Evolutionary conservation across 2,113 vertebrate species (phyloP), one percentile per base, ranked within the genome.

Genomic region (Odontophorus gujanensis): DNA sequence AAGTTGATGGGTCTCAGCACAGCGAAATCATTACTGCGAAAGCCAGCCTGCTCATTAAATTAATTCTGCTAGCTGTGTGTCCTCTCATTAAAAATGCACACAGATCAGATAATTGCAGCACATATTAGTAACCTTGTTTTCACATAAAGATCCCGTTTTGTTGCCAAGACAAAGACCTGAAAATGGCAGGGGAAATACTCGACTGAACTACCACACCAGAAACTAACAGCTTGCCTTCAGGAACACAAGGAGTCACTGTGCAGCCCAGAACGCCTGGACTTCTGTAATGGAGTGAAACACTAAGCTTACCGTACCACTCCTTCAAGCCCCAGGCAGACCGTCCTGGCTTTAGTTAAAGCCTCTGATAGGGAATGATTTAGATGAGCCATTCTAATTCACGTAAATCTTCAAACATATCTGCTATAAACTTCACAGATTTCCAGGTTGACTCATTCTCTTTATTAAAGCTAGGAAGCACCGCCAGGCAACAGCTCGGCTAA

Each of bases 21-120:
- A 93, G 96, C 63, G 82, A 95, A 97, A 97, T 96, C 95, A 97
- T 24, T 62, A 96, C 96, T 97, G 96, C 95, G 90, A 97, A 97
- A 98, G 96, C 95, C 87, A 94, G 96, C 51, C 96, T 94, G 87
- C 95, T 97, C 96, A 96, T 97, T 98, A 97, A 98, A 98, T 98
- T 97, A 97, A 97, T 97, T 97, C 97, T 98, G 96, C 95, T 98
- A 97, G 97, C 97, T 97, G 96, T 97, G 97, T 98, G 96, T 97
- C 97, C 97, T 97, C 97, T 98, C 97, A 98, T 98, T 98, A 98
- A 98, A 98, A 98, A 98, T 98, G 97, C 94, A 98, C 97, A 96
- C 97, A 97, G 97, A 97, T 96, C 97, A 97, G 96, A 98, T 98
- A 97, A 98, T 97, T 98, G 97, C 98, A 97, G 97, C 96, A 97